phyloP scores from a whole-genome alignment of 1,140 invertebrate species.

The Cyclargus thomasi region DNA sequence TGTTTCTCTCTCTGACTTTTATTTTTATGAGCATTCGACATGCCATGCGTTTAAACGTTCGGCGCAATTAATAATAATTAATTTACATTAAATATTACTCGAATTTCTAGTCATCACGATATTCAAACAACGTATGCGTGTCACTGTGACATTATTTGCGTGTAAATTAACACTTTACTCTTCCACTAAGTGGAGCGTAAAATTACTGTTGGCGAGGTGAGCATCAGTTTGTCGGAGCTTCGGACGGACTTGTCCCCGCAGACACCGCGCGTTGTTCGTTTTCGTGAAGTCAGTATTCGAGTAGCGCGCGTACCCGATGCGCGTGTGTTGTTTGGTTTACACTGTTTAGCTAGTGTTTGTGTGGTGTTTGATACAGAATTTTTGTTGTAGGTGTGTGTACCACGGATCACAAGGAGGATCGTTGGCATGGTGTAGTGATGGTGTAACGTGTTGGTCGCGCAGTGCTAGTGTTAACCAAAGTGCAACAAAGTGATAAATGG shows the following conservation, averaged over 20 bases:
- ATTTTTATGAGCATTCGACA: slow-evolving; percentile 35
- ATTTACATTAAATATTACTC: slow-evolving; percentile 9
- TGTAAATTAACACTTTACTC: slow-evolving; percentile 58
- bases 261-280: slow-evolving; percentile 20
- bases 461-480: slow-evolving; percentile 71
- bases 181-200: slow-evolving; percentile 61
- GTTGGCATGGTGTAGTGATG: slow-evolving; percentile 65
- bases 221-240: slow-evolving; percentile 20
- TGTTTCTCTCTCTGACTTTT: slow-evolving; percentile 51
- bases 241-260: slow-evolving; percentile 20
- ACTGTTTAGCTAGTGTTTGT: slow-evolving; percentile 31
- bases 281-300: slow-evolving; percentile 54
- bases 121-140: slow-evolving; percentile 9
- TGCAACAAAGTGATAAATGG: slow-evolving; percentile 67
- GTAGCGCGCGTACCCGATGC: slow-evolving; percentile 54
- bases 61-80: slow-evolving; percentile 11
- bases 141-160: slow-evolving; percentile 27
- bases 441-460: slow-evolving; percentile 56
- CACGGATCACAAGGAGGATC: slow-evolving; percentile 41
- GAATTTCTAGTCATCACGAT: slow-evolving; percentile 9
- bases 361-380: slow-evolving; percentile 53
- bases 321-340: slow-evolving; percentile 39
- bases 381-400: slow-evolving; percentile 60
- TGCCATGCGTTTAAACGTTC: slow-evolving; percentile 30
- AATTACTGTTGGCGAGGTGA: slow-evolving; percentile 47